A percentile compares a stretch with the other conserved stretches of the same genome.
Conservation (phyloP, 2,888 invertebrate species). For the Hypolimnas misippus region DNA sequence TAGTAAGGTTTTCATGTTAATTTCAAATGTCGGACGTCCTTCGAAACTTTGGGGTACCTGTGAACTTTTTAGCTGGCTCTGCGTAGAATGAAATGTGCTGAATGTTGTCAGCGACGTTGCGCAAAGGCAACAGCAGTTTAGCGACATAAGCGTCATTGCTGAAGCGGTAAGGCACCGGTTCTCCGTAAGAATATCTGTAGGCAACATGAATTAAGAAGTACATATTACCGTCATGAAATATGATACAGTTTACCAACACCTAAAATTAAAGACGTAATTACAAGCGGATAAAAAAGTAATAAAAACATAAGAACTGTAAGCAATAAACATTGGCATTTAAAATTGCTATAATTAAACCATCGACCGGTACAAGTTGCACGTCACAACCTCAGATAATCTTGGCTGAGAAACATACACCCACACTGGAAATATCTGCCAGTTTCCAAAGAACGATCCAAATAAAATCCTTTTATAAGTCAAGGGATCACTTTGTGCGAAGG, state of each 20-base stretch:
- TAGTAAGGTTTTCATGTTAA: slow-evolving; percentile 4
- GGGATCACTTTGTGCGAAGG: slow-evolving; percentile 29
- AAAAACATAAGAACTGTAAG: slow-evolving; percentile 64
- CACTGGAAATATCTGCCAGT: slow-evolving; percentile 47
- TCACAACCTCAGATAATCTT: slow-evolving; percentile 60
- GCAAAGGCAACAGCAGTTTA: slow-evolving; percentile 86
- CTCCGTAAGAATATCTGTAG: slow-evolving; percentile 81
- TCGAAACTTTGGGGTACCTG: slow-evolving; percentile 77
- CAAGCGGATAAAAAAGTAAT: slow-evolving; percentile 41
- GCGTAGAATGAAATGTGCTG: slow-evolving; percentile 87
- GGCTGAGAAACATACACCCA: slow-evolving; percentile 67
- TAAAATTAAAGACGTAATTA: slow-evolving; percentile 15
- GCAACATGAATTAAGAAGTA: not conserved
- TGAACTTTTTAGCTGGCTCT: slow-evolving; percentile 87
- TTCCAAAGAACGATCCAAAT: slow-evolving; percentile 22
- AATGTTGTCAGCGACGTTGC: slow-evolving; percentile 85
- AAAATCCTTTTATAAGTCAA: slow-evolving; percentile 27
- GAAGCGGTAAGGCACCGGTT: slow-evolving; percentile 85
- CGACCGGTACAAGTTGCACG: slow-evolving; percentile 57
- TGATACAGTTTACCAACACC: not conserved
- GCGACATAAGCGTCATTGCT: slow-evolving; percentile 89
- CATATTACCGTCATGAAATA: not conserved
- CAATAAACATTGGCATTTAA: slow-evolving; percentile 76
- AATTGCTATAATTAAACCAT: slow-evolving; percentile 71
- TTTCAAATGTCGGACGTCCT: not conserved